Evolutionary conservation across 2,797 vertebrate species (phyloP), one percentile per base, ranked within the genome.

Genomic region (Takifugu ocellatus): DNA sequence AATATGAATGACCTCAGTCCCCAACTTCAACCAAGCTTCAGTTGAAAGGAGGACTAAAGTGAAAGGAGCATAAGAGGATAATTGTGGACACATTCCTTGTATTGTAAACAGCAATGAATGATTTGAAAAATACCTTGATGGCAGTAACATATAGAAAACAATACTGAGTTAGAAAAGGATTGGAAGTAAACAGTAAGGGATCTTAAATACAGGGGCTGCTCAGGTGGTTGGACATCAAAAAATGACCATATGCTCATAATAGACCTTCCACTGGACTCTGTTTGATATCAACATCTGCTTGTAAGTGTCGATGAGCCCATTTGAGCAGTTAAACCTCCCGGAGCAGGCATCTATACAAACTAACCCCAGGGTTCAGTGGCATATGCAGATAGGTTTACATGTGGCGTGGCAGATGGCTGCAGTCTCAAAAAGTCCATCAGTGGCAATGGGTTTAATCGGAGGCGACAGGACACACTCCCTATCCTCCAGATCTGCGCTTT

Each of bases 241-340:
- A 71, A 47, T 21, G 16, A 56, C 74, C 66, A 77, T 81, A 81
- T 79, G 82, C 57, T 79, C 69, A 56, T 74, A 78, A 82, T 74
- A 75, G 82, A 83, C 77, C 80, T 84, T 83, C 70, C 85, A 86
- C 81, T 79, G 80, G 88, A 82, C 90, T 85, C 83, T 0, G 66
- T 46, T 90, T 84, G 77, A 86, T 61, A 59, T 59, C 56, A 88
- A 91, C 91, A 92, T 91, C 90, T 92, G 91, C 79, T 92, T 64
- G 77, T 72, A 66, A 74, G 45, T 84, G 87, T 88, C 86, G 80
- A 86, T 60, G 78, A 81, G 84, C 83, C 87, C 64, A 87, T 89
- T 90, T 86, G 77, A 31, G 75, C 74, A 43, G 82, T 71, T 59
- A 85, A 73, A 78, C 79, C 77, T 72, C 85, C 78, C 76, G 83